Evolutionary conservation across 1,140 invertebrate genomes (phyloP).

Genomic region (Papilio polyxenes): DNA sequence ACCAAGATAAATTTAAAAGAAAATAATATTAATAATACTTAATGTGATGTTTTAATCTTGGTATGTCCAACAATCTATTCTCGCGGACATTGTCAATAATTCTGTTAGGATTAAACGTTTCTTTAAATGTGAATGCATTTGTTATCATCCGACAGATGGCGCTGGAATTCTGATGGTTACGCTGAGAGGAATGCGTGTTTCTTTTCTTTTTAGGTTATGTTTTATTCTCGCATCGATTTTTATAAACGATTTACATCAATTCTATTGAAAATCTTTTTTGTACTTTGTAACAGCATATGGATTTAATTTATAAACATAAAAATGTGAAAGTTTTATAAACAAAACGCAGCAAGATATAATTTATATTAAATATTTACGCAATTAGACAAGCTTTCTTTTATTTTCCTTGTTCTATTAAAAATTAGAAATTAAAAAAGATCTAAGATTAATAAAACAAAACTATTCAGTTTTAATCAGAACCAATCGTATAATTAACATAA

Average conservation of each 20-base stretch:
- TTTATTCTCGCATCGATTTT: neutral
- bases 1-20: neutral
- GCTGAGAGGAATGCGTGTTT: neutral
- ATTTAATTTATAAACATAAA: too few relatives aligned
- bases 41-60: constrained; percentile 1
- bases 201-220: neutral
- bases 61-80: neutral
- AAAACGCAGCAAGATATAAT: too few relatives aligned
- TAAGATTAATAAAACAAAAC: neutral
- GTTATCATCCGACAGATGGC: neutral
- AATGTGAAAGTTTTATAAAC: too few relatives aligned
- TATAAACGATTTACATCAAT: neutral
- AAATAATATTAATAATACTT: neutral
- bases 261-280: too few relatives aligned
- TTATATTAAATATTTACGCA: too few relatives aligned
- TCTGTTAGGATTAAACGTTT: neutral
- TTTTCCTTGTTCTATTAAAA: neutral
- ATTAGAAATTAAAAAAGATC: neutral
- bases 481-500: constrained; percentile 2
- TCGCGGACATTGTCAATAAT: constrained; percentile 10
- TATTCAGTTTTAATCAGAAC: neutral
- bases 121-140: constrained; percentile 22
- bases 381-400: neutral
- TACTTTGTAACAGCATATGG: too few relatives aligned
- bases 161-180: constrained; percentile 14